Evolutionary conservation across 2,888 invertebrate species (phyloP), one percentile per base, ranked within the genome.

Genomic region (Apamea anceps): DNA sequence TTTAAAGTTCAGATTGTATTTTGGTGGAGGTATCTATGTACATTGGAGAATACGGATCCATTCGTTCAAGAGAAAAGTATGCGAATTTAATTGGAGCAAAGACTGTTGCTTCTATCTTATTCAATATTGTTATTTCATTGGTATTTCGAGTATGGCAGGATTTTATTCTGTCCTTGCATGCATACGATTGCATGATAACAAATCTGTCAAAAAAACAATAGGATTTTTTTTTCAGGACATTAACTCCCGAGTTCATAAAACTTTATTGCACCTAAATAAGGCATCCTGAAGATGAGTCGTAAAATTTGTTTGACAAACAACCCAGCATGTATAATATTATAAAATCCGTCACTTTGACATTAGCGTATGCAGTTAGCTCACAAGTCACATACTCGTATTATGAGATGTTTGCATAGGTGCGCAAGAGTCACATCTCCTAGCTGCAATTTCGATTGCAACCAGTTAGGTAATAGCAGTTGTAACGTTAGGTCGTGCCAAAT

Each of bases 371-470:
- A 87, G 76, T 81, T 81, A 77, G 81, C 79, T 78, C 87, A 81
- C 89, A 66, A 80, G 81, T 65, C 80, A 84, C 73, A 80, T 72
- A n/a, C n/a, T n/a, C n/a, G n/a, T n/a, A 72, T 89, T 89, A 88
- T 86, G 82, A 89, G 81, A 89, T 78, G 70, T 81, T 84, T 88
- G 80, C 80, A 70, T 72, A 84, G 81, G 77, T 80, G 81, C 62
- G 79, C 75, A 72, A 79, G 70, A 72, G 74, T 77, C 72, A 84
- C 86, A 86, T 85, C 81, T 85, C n/a, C 70, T 70, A 76, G 54
- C 76, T 84, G 84, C 88, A 81, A 87, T 85, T 87, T 84, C 72
- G 85, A 84, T 87, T 87, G 87, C 85, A 79, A 82, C 74, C 67
- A 73, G 88, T 85, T 85, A 82, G 60, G 77, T 80, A 87, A 85